A percentile compares a stretch with the other conserved stretches of the same genome.
These are phyloP conservation scores for Drosophila monieri DNA, from an alignment of 2,888 invertebrate species.

Conservation along the genomic window DNA sequence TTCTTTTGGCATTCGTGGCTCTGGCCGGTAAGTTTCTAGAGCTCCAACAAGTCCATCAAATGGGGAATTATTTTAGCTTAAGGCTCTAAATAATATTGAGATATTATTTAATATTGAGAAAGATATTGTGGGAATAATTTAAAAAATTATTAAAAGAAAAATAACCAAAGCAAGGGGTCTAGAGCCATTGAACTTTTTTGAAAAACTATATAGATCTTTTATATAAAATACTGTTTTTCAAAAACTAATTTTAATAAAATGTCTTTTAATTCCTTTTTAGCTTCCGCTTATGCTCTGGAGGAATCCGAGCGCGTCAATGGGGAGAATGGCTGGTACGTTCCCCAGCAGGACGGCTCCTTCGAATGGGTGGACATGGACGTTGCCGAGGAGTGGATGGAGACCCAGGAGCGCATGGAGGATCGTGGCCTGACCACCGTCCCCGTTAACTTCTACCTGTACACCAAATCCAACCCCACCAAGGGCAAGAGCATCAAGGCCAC, in stretches of 20 bases:
- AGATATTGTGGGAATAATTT: too few species aligned
- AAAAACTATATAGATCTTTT: too few species aligned
- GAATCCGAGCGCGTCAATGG: slow-evolving; percentile 60
- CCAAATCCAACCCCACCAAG: slow-evolving; percentile 63
- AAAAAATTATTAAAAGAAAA: too few species aligned
- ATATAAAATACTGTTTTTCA: too few species aligned
- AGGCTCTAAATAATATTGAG: too few species aligned
- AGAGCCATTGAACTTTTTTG: too few species aligned
- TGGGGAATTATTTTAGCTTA: too few species aligned
- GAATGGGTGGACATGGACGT: slow-evolving; percentile 64
- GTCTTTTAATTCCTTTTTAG: slow-evolving; percentile 48
- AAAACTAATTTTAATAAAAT: background rate
- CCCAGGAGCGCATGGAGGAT: slow-evolving; percentile 41
- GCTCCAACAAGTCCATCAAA: background rate
- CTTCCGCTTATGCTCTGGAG: slow-evolving; percentile 37
- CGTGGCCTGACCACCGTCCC: slow-evolving; percentile 48
- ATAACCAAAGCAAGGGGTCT: too few species aligned
- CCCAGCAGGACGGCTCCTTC: slow-evolving; percentile 68
- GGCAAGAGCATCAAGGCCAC: slow-evolving; percentile 57
- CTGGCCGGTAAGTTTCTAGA: slow-evolving; percentile 23
- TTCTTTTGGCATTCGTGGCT: slow-evolving; percentile 26
- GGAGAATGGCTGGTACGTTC: slow-evolving; percentile 71
- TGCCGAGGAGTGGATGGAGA: slow-evolving; percentile 54
- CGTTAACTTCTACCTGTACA: slow-evolving; percentile 71
- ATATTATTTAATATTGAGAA: too few species aligned